These are phyloP conservation scores for Hydroisotoma schaefferi DNA, from an alignment of 2,888 invertebrate species.

Conservation along the genomic window DNA sequence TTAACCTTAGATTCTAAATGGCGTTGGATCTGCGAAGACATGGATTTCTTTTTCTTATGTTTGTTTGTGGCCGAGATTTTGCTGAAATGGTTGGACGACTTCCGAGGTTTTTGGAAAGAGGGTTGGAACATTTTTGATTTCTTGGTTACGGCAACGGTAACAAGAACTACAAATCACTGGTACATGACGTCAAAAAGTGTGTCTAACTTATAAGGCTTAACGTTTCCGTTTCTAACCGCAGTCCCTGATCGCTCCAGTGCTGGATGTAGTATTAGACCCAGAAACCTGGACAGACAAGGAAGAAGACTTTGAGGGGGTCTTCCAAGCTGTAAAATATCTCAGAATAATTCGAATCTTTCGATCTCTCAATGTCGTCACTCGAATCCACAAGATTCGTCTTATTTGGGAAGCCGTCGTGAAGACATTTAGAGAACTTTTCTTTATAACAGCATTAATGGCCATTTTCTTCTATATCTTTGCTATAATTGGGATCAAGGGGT, in stretches of 20 bases:
- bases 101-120: slow-evolving; percentile 40
- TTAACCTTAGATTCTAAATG: too few relatives aligned
- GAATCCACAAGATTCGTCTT: slow-evolving; percentile 43
- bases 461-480: slow-evolving; percentile 47
- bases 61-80: slow-evolving; percentile 43
- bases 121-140: slow-evolving; percentile 46
- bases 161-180: background rate
- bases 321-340: slow-evolving; percentile 35
- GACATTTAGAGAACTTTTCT: slow-evolving; percentile 42
- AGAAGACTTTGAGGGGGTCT: slow-evolving; percentile 24
- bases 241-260: slow-evolving; percentile 30
- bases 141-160: slow-evolving; percentile 16
- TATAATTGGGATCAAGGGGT: slow-evolving; percentile 40
- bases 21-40: slow-evolving; percentile 30
- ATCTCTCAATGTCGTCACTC: slow-evolving; percentile 43
- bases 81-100: slow-evolving; percentile 45
- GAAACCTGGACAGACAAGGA: background rate
- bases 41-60: slow-evolving; percentile 42
- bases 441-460: slow-evolving; percentile 40
- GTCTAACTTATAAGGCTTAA: background rate
- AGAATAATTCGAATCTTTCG: slow-evolving; percentile 44
- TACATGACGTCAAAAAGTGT: background rate
- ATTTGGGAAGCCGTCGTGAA: slow-evolving; percentile 46
- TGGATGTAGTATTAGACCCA: slow-evolving; percentile 27
- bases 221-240: background rate